These are phyloP conservation scores for Neelides sp. DNA, from an alignment of 1,140 invertebrate genomes.

Conservation along the genomic window DNA sequence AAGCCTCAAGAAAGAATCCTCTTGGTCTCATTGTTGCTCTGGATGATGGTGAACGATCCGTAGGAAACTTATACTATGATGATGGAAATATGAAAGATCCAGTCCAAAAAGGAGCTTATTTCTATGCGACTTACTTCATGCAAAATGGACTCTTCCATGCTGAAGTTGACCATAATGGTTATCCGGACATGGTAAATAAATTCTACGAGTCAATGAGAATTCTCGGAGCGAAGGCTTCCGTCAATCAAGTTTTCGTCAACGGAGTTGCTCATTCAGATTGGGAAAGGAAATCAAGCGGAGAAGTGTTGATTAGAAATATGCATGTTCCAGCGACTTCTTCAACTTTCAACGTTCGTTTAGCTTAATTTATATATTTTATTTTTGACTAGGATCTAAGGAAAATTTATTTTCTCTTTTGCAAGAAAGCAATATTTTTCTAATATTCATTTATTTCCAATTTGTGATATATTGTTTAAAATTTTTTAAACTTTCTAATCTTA, in stretches of 20 bases:
- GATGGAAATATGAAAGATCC: constrained; percentile 34
- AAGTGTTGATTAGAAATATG: constrained; percentile 15
- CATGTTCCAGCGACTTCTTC: constrained; percentile 2
- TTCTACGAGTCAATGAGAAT: constrained; percentile 10
- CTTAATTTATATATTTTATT: too few relatives aligned
- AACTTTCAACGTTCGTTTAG: too few relatives aligned
- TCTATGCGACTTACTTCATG: background rate
- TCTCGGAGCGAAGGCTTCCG: constrained; percentile 7
- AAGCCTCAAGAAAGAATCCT: constrained; percentile 31
- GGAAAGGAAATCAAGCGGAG: constrained; percentile 1
- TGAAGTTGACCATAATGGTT: constrained; percentile 20
- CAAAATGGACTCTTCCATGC: background rate
- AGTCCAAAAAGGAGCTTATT: constrained; percentile 2
- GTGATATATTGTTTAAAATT: too few relatives aligned
- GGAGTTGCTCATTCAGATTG: constrained; percentile 3
- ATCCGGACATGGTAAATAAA: constrained; percentile 17
- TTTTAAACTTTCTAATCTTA: too few relatives aligned
- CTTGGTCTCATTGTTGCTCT: constrained; percentile 35
- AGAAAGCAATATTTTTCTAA: too few relatives aligned
- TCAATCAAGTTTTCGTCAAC: constrained; percentile 10
- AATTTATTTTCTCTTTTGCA: too few relatives aligned
- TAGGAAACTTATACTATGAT: constrained; percentile 36
- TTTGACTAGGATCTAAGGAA: too few relatives aligned
- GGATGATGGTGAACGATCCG: constrained; percentile 30
- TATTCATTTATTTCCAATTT: too few relatives aligned